Evolutionary conservation across 2,113 vertebrate genomes (phyloP).

Genomic region (Corvus hawaiiensis): DNA sequence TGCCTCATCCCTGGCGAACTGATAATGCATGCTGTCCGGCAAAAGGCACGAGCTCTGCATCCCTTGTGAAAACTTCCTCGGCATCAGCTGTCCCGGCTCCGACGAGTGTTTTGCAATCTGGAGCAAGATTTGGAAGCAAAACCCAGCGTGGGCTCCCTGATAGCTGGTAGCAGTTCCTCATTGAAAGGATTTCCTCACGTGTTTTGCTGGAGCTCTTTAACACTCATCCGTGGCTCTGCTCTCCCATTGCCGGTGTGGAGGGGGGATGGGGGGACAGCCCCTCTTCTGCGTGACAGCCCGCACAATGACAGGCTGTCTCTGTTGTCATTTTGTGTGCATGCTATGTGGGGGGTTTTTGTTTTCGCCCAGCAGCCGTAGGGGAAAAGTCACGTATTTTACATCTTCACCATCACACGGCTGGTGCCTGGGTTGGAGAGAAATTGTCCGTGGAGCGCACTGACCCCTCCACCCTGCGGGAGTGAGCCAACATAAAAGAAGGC

Average conservation of each 20-base stretch:
- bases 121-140: not conserved
- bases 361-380: not conserved
- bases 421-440: not conserved
- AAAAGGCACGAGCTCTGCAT: not conserved
- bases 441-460: fast-evolving
- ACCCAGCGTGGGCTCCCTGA: fast-evolving
- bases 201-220: not conserved
- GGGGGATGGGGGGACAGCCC: not conserved
- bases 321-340: not conserved
- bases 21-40: fast-evolving
- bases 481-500: not conserved
- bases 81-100: not conserved
- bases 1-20: not conserved
- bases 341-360: not conserved
- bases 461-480: fast-evolving
- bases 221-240: not conserved
- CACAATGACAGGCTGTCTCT: conserved; percentile 4
- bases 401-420: not conserved
- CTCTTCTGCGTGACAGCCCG: not conserved
- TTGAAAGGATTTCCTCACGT: not conserved
- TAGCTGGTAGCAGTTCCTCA: not conserved
- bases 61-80: not conserved
- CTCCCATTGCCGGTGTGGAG: not conserved
- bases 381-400: not conserved
- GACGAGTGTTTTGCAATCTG: not conserved